A percentile compares a stretch with the other conserved stretches of the same genome.
phyloP scores from a whole-genome alignment of 2,888 invertebrate genomes.

The Polylopha cassiicola region DNA sequence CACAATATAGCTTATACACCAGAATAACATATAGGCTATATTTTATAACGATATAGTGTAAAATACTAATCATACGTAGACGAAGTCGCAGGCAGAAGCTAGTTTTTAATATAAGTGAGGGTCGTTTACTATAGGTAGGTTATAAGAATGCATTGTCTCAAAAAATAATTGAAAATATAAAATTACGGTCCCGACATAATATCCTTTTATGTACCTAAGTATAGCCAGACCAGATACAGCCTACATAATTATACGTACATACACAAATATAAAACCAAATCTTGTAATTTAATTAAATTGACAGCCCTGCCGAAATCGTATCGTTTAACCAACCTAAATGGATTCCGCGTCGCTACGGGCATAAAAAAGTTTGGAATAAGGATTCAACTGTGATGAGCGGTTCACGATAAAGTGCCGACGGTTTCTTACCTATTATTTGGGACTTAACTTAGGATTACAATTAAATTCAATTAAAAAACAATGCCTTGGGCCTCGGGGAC shows the following conservation, averaged over 20 bases:
- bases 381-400: conserved; percentile 29
- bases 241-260: conserved; percentile 13
- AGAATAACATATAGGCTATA: too few species aligned
- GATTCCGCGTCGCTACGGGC: conserved; percentile 48
- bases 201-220: neutral
- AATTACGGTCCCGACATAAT: neutral
- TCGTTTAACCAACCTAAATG: conserved; percentile 62
- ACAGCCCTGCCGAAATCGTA: conserved; percentile 40
- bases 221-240: neutral
- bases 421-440: conserved; percentile 15
- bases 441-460: conserved; percentile 18
- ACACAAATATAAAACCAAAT: conserved; percentile 19
- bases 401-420: conserved; percentile 35
- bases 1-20: too few species aligned
- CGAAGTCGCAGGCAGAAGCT: too few species aligned
- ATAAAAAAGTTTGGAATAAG: conserved; percentile 45
- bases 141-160: too few species aligned
- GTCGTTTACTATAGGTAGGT: too few species aligned
- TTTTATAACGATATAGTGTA: too few species aligned
- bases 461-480: conserved; percentile 9
- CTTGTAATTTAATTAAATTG: conserved; percentile 9
- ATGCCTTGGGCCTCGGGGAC: too few species aligned
- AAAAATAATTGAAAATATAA: too few species aligned
- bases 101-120: too few species aligned
- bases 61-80: too few species aligned